Evolutionary conservation across 2,888 invertebrate species (phyloP), one percentile per base, ranked within the genome.

Genomic region (Cotesia congregata): DNA sequence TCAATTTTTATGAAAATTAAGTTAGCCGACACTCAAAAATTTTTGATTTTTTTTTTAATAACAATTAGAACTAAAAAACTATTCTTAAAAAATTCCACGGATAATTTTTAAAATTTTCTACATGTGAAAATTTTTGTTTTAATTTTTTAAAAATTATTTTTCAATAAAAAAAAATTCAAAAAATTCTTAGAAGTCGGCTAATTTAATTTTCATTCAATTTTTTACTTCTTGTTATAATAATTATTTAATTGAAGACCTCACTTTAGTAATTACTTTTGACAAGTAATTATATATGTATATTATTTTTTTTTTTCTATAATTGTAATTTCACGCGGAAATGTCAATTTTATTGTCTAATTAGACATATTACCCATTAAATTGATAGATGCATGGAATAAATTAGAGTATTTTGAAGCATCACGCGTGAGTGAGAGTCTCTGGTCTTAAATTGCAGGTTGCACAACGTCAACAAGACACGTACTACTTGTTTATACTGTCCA

Each of bases 381-480:
- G 30, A 69, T 61, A 20, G 41, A 30, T 17, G 15, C 38, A 61
- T 40, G 38, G 71, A 62, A 72, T 72, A 39, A 71, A 65, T 71
- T 70, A 75, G n/a, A 64, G 38, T 30, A 39, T 38, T 72, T 72
- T 61, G 5, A 62, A 39, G 15, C 40, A 60, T 72, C 71, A 5
- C 17, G 15, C 17, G 12, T 17, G 41, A 41, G 61, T 77, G 72
- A 74, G 72, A 67, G 74, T 65, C 69, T 68, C 64, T 17, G 68
- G 38, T 72, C 72, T 72, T 77, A 79, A 7, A 50, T 50, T 79
- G 74, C 77, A 6, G 41, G 79, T 75, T 77, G 77, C 79, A 75
- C 73, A 79, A 77, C 60, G 15, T 30, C 67, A 62, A 67, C 77
- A 74, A 60, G 77, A 75, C 73, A 74, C 72, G 72, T 64, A 75